Evolutionary conservation across 2,888 invertebrate species (phyloP).

Genomic region (Lobophora halterata): DNA sequence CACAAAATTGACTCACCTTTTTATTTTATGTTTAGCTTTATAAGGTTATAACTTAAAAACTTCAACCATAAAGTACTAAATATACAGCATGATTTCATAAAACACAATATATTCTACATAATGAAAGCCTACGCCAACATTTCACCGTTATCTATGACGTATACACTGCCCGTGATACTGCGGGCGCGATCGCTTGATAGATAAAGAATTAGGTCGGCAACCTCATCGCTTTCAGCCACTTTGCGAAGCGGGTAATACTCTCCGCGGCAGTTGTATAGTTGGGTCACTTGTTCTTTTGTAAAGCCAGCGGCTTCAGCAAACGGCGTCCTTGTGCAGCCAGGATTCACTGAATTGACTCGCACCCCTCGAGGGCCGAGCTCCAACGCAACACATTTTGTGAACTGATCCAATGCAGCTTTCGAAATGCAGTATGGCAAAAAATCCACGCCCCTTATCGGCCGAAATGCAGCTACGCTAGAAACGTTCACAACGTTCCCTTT

Average conservation of each 20-base stretch:
- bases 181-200: conserved; percentile 92
- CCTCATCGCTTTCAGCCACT: conserved; percentile 89
- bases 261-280: conserved; percentile 89
- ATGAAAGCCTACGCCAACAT: conserved; percentile 46
- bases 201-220: conserved; percentile 93
- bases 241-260: conserved; percentile 93
- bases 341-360: conserved; percentile 94
- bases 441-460: conserved; percentile 81
- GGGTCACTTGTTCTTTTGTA: conserved; percentile 78
- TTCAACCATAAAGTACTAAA: too few species aligned
- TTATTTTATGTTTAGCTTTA: too few species aligned
- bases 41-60: too few species aligned
- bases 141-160: conserved; percentile 72
- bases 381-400: conserved; percentile 93
- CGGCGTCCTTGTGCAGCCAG: conserved; percentile 92
- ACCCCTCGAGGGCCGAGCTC: conserved; percentile 89
- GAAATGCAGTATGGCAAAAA: conserved; percentile 94
- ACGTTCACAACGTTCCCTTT: conserved; percentile 95
- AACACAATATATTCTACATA: conserved; percentile 2
- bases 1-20: too few species aligned
- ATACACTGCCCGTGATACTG: conserved; percentile 91
- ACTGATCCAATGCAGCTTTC: conserved; percentile 95
- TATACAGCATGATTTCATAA: too few species aligned
- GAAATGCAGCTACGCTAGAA: conserved; percentile 92
- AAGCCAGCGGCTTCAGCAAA: conserved; percentile 84